A percentile compares a stretch with the other conserved stretches of the same genome.
Evolutionary conservation across 2,888 invertebrate genomes (phyloP).

Genomic region (Pollenia amentaria): DNA sequence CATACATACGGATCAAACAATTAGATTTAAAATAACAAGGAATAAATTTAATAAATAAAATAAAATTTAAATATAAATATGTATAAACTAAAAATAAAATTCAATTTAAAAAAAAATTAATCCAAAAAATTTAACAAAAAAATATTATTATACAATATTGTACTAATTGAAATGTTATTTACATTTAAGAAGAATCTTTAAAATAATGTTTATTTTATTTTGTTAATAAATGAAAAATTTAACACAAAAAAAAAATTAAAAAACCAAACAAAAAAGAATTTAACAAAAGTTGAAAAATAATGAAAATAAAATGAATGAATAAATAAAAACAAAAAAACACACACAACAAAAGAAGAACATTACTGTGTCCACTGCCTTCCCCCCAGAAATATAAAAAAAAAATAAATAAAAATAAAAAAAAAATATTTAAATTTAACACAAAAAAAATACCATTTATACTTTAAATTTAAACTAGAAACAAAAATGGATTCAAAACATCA

Average conservation of each 20-base stretch:
- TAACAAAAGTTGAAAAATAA: slow-evolving; percentile 57
- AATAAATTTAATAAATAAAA: slow-evolving; percentile 61
- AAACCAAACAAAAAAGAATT: slow-evolving; percentile 72
- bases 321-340: slow-evolving; percentile 29
- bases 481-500: slow-evolving; percentile 19
- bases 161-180: slow-evolving; percentile 72
- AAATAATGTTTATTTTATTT: slow-evolving; percentile 64
- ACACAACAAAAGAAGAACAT: slow-evolving; percentile 63
- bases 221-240: slow-evolving; percentile 66
- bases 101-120: slow-evolving; percentile 19
- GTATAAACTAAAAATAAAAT: slow-evolving; percentile 49
- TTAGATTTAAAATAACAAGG: slow-evolving; percentile 65
- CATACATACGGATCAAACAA: slow-evolving; percentile 71
- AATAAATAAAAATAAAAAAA: slow-evolving; percentile 10
- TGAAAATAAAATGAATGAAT: slow-evolving; percentile 41
- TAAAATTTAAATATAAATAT: slow-evolving; percentile 47
- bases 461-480: slow-evolving; percentile 40
- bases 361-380: slow-evolving; percentile 73
- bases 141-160: slow-evolving; percentile 41
- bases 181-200: slow-evolving; percentile 65
- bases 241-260: slow-evolving; percentile 59
- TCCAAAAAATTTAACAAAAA: slow-evolving; percentile 37
- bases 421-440: slow-evolving; percentile 61
- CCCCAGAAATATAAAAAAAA: slow-evolving; percentile 58
- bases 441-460: slow-evolving; percentile 51